Evolutionary conservation across 2,797 vertebrate species (phyloP).

Genomic region (Peromyscus attwateri): DNA sequence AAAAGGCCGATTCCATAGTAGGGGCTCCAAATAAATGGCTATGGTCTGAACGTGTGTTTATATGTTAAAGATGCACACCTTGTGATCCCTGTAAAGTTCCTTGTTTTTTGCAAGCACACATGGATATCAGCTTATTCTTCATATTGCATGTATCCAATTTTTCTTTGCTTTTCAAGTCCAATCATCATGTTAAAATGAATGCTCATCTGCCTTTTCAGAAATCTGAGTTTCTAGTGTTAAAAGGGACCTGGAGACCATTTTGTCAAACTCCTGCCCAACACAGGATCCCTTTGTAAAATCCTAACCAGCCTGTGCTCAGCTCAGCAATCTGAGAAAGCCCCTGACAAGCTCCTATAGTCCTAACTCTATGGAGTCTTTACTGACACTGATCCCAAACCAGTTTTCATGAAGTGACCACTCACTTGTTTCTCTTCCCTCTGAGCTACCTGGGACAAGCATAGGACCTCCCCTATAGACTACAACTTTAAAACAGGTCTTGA

Average conservation of each 20-base stretch:
- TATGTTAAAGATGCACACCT: neutral
- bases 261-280: constrained; percentile 38
- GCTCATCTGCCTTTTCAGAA: constrained; percentile 64
- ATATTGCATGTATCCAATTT: constrained; percentile 26
- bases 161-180: constrained; percentile 66
- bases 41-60: neutral
- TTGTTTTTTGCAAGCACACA: constrained; percentile 58
- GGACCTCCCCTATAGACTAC: neutral
- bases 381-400: neutral
- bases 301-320: neutral
- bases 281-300: constrained; percentile 36
- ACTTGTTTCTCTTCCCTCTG: neutral
- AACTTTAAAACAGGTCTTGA: neutral
- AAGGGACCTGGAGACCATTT: constrained; percentile 62
- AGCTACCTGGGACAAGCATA: neutral
- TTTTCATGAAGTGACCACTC: neutral
- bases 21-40: neutral
- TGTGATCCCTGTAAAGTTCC: neutral
- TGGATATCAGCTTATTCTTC: constrained; percentile 67
- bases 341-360: neutral
- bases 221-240: constrained; percentile 47
- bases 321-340: neutral
- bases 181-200: constrained; percentile 73
- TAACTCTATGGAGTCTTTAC: constrained; percentile 7
- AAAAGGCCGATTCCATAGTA: neutral